phyloP scores from a whole-genome alignment of 92 coral and sea anemone species.

The Meandrina meandrites region DNA sequence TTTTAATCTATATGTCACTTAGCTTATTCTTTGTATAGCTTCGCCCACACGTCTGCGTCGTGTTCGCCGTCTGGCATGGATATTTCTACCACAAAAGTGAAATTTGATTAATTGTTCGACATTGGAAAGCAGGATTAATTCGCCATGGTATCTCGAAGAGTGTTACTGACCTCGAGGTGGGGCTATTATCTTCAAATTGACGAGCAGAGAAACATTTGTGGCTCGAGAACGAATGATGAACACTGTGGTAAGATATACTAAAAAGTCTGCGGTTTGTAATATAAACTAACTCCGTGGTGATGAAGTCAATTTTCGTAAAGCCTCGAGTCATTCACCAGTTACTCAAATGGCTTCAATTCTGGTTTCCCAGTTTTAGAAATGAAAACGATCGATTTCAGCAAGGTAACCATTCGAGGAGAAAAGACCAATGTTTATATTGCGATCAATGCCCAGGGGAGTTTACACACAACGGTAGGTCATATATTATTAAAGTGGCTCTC shows the following conservation, averaged over 20 bases:
- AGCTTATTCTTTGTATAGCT: not conserved
- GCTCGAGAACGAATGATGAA: conserved; percentile 21
- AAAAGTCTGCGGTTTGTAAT: not conserved
- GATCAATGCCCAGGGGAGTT: conserved; percentile 32
- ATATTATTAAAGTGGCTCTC: not conserved
- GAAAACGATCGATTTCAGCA: conserved; percentile 41
- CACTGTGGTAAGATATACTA: conserved; percentile 15
- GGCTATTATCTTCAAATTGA: conserved; percentile 29
- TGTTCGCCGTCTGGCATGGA: not conserved
- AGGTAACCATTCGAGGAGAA: conserved; percentile 31
- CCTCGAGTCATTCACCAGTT: not conserved
- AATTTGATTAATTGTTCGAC: not conserved
- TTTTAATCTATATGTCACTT: not conserved
- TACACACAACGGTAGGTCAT: conserved; percentile 22
- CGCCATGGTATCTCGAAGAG: conserved; percentile 3
- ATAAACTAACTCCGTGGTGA: not conserved
- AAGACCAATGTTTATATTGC: conserved; percentile 24
- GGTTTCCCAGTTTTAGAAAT: conserved; percentile 28
- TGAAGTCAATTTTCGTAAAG: not conserved
- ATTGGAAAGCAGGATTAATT: not conserved
- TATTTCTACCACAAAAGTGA: not conserved
- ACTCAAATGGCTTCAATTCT: not conserved
- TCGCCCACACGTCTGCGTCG: not conserved
- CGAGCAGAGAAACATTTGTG: conserved; percentile 23
- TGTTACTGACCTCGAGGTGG: conserved; percentile 15